These are phyloP conservation scores for Pseudoatta argentina DNA, from an alignment of 1,140 invertebrate genomes.

Conservation along the genomic window DNA sequence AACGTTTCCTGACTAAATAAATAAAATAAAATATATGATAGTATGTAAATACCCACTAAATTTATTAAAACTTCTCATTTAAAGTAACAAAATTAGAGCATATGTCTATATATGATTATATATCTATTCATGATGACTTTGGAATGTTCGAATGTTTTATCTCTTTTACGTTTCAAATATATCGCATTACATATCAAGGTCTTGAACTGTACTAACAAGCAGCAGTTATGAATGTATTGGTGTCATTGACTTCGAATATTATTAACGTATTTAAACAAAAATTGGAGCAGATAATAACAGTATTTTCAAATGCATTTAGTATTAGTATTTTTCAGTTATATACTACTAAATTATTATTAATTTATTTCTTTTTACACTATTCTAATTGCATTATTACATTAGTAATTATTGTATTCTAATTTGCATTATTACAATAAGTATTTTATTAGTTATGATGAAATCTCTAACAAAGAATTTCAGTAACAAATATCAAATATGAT, in stretches of 20 bases:
- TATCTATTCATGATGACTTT: conserved; percentile 19
- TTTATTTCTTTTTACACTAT: not conserved
- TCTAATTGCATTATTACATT: not conserved
- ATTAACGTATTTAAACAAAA: conserved; percentile 55
- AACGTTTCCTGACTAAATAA: too few relatives aligned
- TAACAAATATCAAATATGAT: not conserved
- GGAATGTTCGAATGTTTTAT: conserved; percentile 64
- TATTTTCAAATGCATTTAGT: conserved; percentile 45
- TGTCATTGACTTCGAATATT: conserved; percentile 75
- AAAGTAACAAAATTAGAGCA: not conserved
- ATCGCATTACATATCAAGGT: conserved; percentile 72
- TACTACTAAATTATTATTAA: too few relatives aligned
- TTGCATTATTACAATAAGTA: not conserved
- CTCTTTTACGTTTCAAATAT: conserved; percentile 69
- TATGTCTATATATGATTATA: not conserved
- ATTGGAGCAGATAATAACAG: conserved; percentile 35
- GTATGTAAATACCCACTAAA: too few relatives aligned
- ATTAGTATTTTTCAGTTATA: too few relatives aligned
- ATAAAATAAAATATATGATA: not conserved
- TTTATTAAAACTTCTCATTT: not conserved
- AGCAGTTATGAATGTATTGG: conserved; percentile 68
- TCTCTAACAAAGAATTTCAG: not conserved
- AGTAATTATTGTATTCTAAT: not conserved
- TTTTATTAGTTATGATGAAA: not conserved
- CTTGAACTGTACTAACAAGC: conserved; percentile 69